Percentiles rank a stretch among this genome's conserved stretches.
These are phyloP conservation scores for Platycercus adscitus DNA, from an alignment of 2,113 vertebrate genomes.

Conservation along the genomic window DNA sequence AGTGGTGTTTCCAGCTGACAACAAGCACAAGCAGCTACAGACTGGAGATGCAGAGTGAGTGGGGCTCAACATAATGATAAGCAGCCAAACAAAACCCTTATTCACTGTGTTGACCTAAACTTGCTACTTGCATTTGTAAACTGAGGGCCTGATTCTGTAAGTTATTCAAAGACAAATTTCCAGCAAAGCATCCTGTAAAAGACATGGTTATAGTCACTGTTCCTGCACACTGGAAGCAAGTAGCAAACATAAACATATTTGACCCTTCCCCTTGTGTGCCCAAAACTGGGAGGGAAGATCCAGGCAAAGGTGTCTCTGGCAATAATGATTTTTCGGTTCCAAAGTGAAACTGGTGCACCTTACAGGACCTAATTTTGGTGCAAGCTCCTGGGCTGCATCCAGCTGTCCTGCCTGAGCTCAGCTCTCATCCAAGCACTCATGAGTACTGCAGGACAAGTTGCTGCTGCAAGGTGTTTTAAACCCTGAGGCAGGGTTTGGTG, in stretches of 20 bases:
- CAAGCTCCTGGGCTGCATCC: not conserved
- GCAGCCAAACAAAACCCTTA: slow-evolving; percentile 48
- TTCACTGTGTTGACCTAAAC: slow-evolving; percentile 22
- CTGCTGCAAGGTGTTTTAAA: not conserved
- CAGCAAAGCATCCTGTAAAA: not conserved
- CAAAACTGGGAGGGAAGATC: accelerated
- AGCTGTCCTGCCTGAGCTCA: not conserved
- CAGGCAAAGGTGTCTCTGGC: not conserved
- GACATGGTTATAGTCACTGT: not conserved
- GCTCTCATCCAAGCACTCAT: accelerated
- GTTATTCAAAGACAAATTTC: not conserved
- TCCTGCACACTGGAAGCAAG: not conserved
- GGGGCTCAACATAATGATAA: slow-evolving; percentile 49
- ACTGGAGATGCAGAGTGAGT: slow-evolving; percentile 17
- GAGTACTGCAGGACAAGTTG: not conserved
- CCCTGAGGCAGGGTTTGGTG: not conserved
- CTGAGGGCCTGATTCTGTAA: accelerated
- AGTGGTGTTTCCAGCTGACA: slow-evolving; percentile 56
- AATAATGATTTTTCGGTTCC: not conserved
- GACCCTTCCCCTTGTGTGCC: not conserved
- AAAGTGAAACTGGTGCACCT: not conserved
- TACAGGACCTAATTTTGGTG: not conserved
- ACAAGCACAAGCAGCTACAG: slow-evolving; percentile 46
- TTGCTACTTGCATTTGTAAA: not conserved
- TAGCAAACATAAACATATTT: no score